Percentiles rank a stretch among this genome's conserved stretches.
phyloP scores from a whole-genome alignment of 2,113 vertebrate species.

The Conger conger region DNA sequence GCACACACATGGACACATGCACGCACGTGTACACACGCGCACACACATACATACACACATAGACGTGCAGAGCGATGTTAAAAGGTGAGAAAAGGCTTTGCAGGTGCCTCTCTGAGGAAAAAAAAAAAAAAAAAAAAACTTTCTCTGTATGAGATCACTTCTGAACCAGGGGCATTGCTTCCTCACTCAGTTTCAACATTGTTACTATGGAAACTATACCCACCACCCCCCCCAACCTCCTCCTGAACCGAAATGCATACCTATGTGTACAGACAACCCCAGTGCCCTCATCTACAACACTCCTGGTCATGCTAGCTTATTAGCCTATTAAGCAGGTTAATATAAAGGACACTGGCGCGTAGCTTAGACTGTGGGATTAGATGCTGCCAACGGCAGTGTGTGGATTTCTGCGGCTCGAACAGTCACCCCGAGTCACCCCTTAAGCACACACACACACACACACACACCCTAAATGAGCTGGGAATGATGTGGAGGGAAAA shows the following conservation, averaged over 20 bases:
- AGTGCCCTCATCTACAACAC: background rate
- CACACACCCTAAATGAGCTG: background rate
- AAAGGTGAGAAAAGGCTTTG: background rate
- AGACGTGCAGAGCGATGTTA: no score
- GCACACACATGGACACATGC: background rate
- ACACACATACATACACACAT: background rate
- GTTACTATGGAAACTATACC: background rate
- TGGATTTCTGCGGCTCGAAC: constrained; percentile 19
- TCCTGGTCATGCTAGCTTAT: background rate
- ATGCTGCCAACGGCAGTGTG: background rate
- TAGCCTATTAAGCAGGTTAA: background rate
- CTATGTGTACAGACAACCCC: background rate
- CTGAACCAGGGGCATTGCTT: background rate
- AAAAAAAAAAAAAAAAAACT: no score
- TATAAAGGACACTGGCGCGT: background rate
- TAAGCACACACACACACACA: background rate
- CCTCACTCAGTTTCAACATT: background rate
- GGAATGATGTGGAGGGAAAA: background rate
- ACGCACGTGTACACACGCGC: background rate
- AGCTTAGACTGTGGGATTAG: background rate
- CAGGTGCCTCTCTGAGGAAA: background rate
- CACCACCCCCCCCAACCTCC: background rate
- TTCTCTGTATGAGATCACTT: background rate
- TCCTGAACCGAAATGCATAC: background rate
- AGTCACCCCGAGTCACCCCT: constrained; percentile 14